Conservation (phyloP, 2,113 vertebrate genomes). For the Cyanocitta stelleri region DNA sequence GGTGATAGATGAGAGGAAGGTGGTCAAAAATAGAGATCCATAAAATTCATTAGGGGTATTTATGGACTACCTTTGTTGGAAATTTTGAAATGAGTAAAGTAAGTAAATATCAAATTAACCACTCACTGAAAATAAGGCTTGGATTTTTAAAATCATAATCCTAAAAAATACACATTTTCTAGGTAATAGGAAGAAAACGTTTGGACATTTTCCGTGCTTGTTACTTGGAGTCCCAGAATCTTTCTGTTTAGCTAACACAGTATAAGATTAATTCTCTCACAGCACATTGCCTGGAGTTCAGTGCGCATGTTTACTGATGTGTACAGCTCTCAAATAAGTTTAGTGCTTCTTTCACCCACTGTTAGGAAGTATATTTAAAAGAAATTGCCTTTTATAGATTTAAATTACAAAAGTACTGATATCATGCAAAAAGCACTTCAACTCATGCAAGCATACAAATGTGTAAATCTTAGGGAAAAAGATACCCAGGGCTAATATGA, state of each 20-base stretch:
- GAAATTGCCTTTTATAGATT: conserved; percentile 87
- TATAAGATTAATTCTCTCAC: conserved; percentile 84
- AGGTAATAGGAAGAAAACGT: neutral
- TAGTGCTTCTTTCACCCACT: conserved; percentile 74
- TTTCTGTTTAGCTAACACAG: conserved; percentile 75
- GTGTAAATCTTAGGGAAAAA: conserved; percentile 86
- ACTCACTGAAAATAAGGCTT: neutral
- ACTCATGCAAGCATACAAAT: conserved; percentile 88
- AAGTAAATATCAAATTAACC: neutral
- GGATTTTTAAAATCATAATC: conserved; percentile 7
- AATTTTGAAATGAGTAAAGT: neutral
- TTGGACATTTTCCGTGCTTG: conserved; percentile 22
- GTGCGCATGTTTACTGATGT: conserved; percentile 86
- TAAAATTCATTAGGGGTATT: neutral
- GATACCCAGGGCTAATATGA: conserved; percentile 88
- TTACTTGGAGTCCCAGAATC: conserved; percentile 49
- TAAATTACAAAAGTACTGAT: conserved; percentile 87
- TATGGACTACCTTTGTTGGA: neutral
- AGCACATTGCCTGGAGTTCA: conserved; percentile 74
- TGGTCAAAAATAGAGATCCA: neutral
- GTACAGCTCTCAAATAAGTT: conserved; percentile 85
- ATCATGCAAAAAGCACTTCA: conserved; percentile 81
- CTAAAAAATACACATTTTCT: conserved; percentile 33
- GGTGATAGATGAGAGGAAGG: neutral
- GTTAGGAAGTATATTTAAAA: conserved; percentile 80